phyloP scores from a whole-genome alignment of 2,113 vertebrate species.

The Crotalus viridis region DNA sequence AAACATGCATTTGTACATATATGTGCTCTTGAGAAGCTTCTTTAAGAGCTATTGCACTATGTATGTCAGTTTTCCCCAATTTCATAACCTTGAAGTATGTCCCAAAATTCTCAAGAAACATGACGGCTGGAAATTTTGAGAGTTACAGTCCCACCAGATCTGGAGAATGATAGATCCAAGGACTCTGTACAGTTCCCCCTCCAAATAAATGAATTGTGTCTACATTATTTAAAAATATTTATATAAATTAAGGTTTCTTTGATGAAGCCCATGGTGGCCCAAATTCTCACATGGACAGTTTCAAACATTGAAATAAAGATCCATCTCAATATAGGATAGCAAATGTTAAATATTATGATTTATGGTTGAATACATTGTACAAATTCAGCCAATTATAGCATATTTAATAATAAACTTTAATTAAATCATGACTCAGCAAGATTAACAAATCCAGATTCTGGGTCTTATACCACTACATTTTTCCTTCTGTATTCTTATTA shows the following conservation, averaged over 20 bases:
- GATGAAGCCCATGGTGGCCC: neutral
- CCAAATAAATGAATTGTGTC: conserved; percentile 32
- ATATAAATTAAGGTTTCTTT: neutral
- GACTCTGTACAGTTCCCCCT: conserved; percentile 10
- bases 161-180: neutral
- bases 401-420: neutral
- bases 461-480: neutral
- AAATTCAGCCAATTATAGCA: neutral
- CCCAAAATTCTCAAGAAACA: neutral
- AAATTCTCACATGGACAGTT: neutral
- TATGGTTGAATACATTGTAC: neutral
- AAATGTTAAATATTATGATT: neutral
- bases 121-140: neutral
- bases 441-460: neutral
- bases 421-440: neutral
- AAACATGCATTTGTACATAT: conserved; percentile 19
- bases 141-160: neutral
- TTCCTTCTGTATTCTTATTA: neutral
- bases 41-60: conserved; percentile 25
- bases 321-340: neutral
- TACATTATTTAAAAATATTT: conserved; percentile 36
- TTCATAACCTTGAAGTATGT: neutral
- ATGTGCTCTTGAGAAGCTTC: neutral
- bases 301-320: conserved; percentile 26
- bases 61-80: neutral